A percentile compares a stretch with the other conserved stretches of the same genome.
Conservation (phyloP, 2,113 vertebrate genomes). For the Candoia aspera region DNA sequence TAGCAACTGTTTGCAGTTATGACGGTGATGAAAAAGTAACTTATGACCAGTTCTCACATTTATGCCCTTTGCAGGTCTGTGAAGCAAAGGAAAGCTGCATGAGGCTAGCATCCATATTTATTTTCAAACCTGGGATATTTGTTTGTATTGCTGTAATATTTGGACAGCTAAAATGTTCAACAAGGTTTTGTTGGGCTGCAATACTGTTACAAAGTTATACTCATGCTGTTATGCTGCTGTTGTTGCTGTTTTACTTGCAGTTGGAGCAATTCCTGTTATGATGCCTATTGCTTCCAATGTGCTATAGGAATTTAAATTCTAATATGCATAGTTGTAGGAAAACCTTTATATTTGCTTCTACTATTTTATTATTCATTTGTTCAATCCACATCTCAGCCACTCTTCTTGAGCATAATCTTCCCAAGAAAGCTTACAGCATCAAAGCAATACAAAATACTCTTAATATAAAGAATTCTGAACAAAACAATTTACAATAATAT, state of each 20-base stretch:
- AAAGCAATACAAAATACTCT: neutral
- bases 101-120: neutral
- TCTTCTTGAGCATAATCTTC: too few relatives aligned
- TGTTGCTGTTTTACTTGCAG: neutral
- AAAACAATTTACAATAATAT: neutral
- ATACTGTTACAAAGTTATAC: neutral
- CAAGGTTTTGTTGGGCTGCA: neutral
- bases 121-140: neutral
- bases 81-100: neutral
- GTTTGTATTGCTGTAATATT: neutral
- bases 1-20: too few relatives aligned
- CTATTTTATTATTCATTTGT: neutral
- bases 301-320: neutral
- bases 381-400: neutral
- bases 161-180: neutral
- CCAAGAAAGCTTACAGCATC: neutral
- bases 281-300: neutral
- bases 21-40: too few relatives aligned
- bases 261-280: neutral
- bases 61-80: too few relatives aligned
- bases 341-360: neutral
- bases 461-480: neutral
- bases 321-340: neutral
- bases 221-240: neutral
- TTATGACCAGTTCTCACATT: too few relatives aligned